Evolutionary conservation across 1,140 invertebrate genomes (phyloP).

Genomic region (Megalopta genalis): DNA sequence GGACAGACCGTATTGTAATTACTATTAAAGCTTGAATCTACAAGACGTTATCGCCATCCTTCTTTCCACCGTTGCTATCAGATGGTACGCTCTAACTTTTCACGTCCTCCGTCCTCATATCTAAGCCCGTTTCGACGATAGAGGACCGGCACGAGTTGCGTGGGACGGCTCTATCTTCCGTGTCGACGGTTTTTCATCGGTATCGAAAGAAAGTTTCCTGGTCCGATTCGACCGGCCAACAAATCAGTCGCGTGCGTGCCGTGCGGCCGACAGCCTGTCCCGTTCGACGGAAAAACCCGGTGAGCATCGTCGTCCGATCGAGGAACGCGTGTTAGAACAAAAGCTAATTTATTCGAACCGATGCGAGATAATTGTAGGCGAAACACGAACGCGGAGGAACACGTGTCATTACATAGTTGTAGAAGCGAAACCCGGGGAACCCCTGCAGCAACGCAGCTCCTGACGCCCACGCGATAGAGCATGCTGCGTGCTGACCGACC

Average conservation of each 20-base stretch:
- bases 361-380: constrained; percentile 37
- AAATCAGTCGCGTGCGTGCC: constrained; percentile 24
- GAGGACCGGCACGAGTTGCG: neutral
- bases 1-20: too few species aligned
- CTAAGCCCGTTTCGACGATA: too few species aligned
- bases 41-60: too few species aligned
- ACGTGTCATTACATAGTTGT: constrained; percentile 24
- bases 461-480: constrained; percentile 53
- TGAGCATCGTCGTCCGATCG: neutral
- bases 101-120: too few species aligned
- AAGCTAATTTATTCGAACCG: constrained; percentile 30
- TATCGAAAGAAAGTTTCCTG: neutral
- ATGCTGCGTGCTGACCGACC: constrained; percentile 50
- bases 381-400: constrained; percentile 21
- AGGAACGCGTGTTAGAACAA: constrained; percentile 9
- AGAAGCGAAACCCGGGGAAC: constrained; percentile 22
- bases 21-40: too few species aligned
- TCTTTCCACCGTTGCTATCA: too few species aligned
- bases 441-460: constrained; percentile 32
- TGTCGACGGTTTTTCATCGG: neutral
- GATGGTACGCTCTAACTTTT: too few species aligned
- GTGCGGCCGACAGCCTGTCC: neutral
- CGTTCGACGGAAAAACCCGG: neutral
- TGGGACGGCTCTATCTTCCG: neutral
- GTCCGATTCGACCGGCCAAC: neutral